These are phyloP conservation scores for Drosophila borborema DNA, from an alignment of 2,888 invertebrate species.

Conservation along the genomic window DNA sequence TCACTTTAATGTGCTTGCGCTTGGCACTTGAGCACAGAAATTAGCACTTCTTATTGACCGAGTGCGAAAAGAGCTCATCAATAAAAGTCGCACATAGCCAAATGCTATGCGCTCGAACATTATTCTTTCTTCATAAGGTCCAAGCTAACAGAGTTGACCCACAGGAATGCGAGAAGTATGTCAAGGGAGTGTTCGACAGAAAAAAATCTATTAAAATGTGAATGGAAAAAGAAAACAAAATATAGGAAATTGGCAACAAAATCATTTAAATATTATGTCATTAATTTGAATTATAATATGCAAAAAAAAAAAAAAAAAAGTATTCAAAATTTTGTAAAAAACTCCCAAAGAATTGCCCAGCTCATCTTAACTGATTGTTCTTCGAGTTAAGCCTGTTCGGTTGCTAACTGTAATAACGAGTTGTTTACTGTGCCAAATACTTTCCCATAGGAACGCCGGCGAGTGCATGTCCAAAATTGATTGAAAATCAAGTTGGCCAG, in stretches of 20 bases:
- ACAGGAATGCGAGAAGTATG: slow-evolving; percentile 58
- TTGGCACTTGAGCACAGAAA: slow-evolving; percentile 54
- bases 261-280: slow-evolving; percentile 3
- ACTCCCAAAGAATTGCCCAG: not conserved
- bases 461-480: slow-evolving; percentile 59
- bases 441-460: slow-evolving; percentile 70
- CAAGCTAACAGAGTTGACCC: slow-evolving; percentile 25
- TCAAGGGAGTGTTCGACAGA: slow-evolving; percentile 66
- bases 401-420: slow-evolving; percentile 75
- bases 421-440: slow-evolving; percentile 77
- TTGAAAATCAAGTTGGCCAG: slow-evolving; percentile 60
- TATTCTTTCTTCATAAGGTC: slow-evolving; percentile 27
- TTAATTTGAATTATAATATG: too few relatives aligned
- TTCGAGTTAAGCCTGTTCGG: slow-evolving; percentile 35
- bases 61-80: slow-evolving; percentile 51
- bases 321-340: not conserved
- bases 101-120: slow-evolving; percentile 23
- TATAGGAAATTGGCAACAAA: not conserved
- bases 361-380: not conserved
- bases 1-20: slow-evolving; percentile 60
- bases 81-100: slow-evolving; percentile 61
- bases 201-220: not conserved
- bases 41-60: slow-evolving; percentile 63
- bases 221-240: not conserved
- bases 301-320: too few relatives aligned